These are phyloP conservation scores for Dolichotis patagonum DNA, from an alignment of 2,113 vertebrate genomes.

Conservation along the genomic window DNA sequence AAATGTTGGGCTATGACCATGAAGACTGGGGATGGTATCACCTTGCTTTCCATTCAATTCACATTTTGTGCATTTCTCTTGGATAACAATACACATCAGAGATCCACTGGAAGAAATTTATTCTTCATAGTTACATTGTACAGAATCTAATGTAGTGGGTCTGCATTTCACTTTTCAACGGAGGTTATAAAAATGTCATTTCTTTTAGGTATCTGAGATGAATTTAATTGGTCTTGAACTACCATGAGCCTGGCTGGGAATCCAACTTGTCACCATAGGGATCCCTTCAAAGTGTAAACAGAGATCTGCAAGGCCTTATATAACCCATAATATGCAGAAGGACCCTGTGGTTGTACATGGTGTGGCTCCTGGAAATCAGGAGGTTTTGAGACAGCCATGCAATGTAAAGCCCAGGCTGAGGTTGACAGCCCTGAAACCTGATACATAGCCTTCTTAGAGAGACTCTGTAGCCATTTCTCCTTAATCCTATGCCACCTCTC, in stretches of 20 bases:
- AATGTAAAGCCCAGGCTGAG: neutral
- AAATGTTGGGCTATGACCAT: neutral
- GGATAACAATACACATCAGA: neutral
- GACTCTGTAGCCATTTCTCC: neutral
- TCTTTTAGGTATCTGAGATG: slow-evolving; percentile 5
- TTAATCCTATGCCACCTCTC: neutral
- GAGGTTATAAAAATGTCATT: neutral
- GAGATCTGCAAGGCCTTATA: neutral
- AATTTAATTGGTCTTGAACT: slow-evolving; percentile 8
- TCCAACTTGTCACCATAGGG: neutral
- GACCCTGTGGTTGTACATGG: neutral
- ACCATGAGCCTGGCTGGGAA: neutral
- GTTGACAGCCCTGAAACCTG: neutral
- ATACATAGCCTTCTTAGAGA: neutral
- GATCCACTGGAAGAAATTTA: neutral
- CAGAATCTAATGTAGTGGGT: neutral
- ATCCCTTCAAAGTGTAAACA: neutral
- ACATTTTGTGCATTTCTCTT: slow-evolving; percentile 7
- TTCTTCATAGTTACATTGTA: neutral
- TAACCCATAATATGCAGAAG: neutral
- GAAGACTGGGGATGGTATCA: neutral
- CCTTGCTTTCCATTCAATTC: slow-evolving; percentile 18
- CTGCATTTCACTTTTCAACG: neutral
- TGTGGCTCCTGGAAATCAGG: neutral
- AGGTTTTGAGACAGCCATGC: neutral